Evolutionary conservation across 2,888 invertebrate genomes (phyloP), one percentile per base, ranked within the genome.

Genomic region (Epinotia ramella): DNA sequence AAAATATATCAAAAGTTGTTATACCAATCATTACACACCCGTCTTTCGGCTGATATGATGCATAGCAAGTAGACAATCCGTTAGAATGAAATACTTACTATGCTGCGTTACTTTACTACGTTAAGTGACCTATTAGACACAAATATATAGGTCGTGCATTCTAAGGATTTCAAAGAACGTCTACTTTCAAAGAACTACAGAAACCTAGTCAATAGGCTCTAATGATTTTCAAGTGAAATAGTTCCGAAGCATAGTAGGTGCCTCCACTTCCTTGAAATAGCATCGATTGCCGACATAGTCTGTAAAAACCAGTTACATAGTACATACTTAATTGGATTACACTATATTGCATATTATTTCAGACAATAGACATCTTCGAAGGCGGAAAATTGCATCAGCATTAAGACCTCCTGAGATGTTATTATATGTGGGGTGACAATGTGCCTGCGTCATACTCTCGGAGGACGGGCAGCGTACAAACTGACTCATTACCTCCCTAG

Each of bases 391-490:
- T 76, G 76, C 76, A 72, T 46, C 71, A 76, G 76, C 66, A 84
- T 79, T 81, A 80, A 82, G 80, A 67, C 76, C 78, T 77, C 79
- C 80, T 80, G 79, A 81, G 78, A 79, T 79, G 82, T 83, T 81
- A 86, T 89, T 87, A 87, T 84, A 81, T 79, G 80, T 84, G 84
- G 85, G 87, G 86, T 86, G 87, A 89, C 88, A 88, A 88, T 84
- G 84, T 89, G 86, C 88, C 88, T 88, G 89, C 91, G 91, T 93
- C 93, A 91, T 87, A 84, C 84, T 88, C 88, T 88, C 85, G 83
- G 83, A 94, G 94, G 93, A 91, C 93, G 89, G 87, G 93, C 89
- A 87, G 93, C 89, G 87, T 94, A 92, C 91, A 92, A 92, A 93
- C 89, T 86, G 86, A 91, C 94, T 92, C 89, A 94, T 94, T 94